Evolutionary conservation across 2,888 invertebrate genomes (phyloP).

Genomic region (Pollenia griseotomentosa): DNA sequence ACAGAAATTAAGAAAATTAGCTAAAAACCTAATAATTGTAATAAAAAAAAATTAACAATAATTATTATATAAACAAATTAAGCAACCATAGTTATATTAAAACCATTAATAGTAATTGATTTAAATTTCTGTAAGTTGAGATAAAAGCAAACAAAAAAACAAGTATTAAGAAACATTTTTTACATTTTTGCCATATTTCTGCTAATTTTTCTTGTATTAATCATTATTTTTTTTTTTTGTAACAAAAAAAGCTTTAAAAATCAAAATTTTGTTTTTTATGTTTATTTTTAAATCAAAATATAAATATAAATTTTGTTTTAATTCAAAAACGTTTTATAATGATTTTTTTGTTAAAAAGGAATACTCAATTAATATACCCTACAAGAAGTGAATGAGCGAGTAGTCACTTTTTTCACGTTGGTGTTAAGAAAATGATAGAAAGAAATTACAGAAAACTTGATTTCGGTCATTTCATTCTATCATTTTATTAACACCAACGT

Average conservation of each 20-base stretch:
- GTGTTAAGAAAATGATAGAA: too few relatives aligned
- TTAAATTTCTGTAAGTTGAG: slow-evolving; percentile 48
- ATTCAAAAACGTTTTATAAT: slow-evolving; percentile 1
- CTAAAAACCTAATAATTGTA: slow-evolving; percentile 65
- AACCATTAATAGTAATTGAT: slow-evolving; percentile 32
- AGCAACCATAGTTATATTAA: slow-evolving; percentile 50
- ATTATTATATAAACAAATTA: slow-evolving; percentile 48
- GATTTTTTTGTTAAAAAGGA: slow-evolving; percentile 8
- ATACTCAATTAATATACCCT: too few relatives aligned
- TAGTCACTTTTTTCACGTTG: too few relatives aligned
- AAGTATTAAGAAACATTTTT: slow-evolving; percentile 43
- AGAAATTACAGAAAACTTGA: too few relatives aligned
- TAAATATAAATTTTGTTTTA: slow-evolving; percentile 13
- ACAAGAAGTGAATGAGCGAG: too few relatives aligned
- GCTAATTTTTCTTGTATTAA: neutral
- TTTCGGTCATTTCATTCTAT: too few relatives aligned
- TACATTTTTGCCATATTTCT: slow-evolving; percentile 54
- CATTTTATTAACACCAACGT: too few relatives aligned
- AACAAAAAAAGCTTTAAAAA: slow-evolving; percentile 45
- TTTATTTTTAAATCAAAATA: slow-evolving; percentile 20
- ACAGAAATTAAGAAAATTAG: slow-evolving; percentile 51
- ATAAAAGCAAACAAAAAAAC: slow-evolving; percentile 9
- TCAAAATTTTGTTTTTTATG: neutral
- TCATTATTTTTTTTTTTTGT: slow-evolving; percentile 23
- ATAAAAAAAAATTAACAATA: slow-evolving; percentile 61